Conservation (phyloP, 2,888 invertebrate genomes). For the Sinodicranocentrus sp. region DNA sequence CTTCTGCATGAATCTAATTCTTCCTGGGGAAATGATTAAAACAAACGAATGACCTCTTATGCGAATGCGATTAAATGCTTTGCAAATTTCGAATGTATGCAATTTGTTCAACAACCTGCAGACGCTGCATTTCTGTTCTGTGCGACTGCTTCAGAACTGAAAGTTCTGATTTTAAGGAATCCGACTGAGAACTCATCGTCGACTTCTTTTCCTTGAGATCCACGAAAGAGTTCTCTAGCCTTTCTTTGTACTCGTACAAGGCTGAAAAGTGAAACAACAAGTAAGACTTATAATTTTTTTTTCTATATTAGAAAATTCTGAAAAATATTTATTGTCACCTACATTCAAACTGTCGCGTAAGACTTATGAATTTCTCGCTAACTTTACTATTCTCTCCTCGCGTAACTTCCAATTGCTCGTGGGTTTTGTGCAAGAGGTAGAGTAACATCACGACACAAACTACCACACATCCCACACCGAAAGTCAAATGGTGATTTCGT, state of each 20-base stretch:
- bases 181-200: conserved; percentile 51
- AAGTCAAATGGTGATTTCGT: conserved; percentile 71
- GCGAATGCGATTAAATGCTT: background rate
- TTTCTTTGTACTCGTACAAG: conserved; percentile 74
- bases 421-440: conserved; percentile 70
- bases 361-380: conserved; percentile 62
- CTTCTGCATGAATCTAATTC: conserved; percentile 67
- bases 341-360: conserved; percentile 74
- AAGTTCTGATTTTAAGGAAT: conserved; percentile 68
- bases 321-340: too few relatives aligned
- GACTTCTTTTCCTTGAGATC: conserved; percentile 72
- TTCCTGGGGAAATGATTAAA: conserved; percentile 47
- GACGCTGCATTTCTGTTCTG: conserved; percentile 64
- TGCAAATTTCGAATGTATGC: background rate
- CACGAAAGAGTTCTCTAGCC: conserved; percentile 73
- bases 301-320: too few relatives aligned
- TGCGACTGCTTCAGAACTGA: conserved; percentile 59
- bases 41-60: background rate
- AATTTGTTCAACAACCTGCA: conserved; percentile 66
- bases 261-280: conserved; percentile 67
- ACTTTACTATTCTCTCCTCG: conserved; percentile 48
- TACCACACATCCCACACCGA: conserved; percentile 67
- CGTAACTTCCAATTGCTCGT: conserved; percentile 65
- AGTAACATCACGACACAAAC: conserved; percentile 68
- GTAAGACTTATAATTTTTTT: too few relatives aligned